Evolutionary conservation across 2,888 invertebrate species (phyloP), one percentile per base, ranked within the genome.

Genomic region (Coleophora deauratella): DNA sequence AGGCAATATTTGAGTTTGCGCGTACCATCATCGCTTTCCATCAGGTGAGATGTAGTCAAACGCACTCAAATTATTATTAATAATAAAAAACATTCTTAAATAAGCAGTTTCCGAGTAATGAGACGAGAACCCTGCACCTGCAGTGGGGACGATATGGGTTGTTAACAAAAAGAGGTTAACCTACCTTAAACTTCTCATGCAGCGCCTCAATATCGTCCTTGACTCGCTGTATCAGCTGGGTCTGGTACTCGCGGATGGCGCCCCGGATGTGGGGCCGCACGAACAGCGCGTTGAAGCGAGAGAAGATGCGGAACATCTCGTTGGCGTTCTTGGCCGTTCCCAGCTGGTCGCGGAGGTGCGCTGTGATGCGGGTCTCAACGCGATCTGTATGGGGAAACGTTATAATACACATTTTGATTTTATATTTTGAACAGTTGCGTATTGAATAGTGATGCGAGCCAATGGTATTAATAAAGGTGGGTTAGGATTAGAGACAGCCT

Each of bases 261-360:
- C 99, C 99, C 40, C 98, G 91, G 68, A 99, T 99, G 78, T 99
- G 99, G 2, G 98, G 99, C 8, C 99, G 91, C 9, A 99, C 98
- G 82, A 99, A 99, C 38, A 99, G 87, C 0, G 99, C 99, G 80
- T 99, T 99, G 87, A 99, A 99, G 12, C 99, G 92, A 0, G 98
- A 98, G 85, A 96, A 96, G 61, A 99, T 99, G 42, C 98, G 90
- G 86, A 99, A 99, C 99, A 99, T 99, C 77, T 99, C 99, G 71
- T 99, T 99, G 13, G 99, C 99, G 84, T 99, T 99, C 82, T 98
- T 98, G 0, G 99, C 99, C 0, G 97, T 98, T 39, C 98, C 99
- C 31, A 99, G 88, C 73, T 99, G 99, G 80, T 99, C 99, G 44
- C 99, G 91, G 4, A 99, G 89, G 69, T 98, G 95, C 0, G 98